phyloP scores from a whole-genome alignment of 2,113 vertebrate genomes.

The Epinephelus fuscoguttatus region DNA sequence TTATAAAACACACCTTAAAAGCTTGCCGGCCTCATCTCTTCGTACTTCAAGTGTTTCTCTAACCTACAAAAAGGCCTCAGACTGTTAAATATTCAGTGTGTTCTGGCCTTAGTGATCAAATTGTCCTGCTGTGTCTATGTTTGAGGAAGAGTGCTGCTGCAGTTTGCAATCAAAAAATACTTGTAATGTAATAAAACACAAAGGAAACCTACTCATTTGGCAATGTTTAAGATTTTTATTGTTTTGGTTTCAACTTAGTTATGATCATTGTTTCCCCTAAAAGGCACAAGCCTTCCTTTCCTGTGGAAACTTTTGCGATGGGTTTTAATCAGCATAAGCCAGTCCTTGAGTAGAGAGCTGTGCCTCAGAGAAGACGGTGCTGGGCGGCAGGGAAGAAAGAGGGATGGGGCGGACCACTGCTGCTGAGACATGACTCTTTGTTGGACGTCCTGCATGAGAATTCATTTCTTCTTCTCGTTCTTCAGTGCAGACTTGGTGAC shows the following conservation, averaged over 20 bases:
- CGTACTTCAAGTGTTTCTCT: neutral
- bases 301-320: conserved; percentile 88
- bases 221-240: conserved; percentile 74
- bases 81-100: neutral
- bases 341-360: conserved; percentile 86
- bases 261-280: conserved; percentile 59
- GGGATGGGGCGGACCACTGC: conserved; percentile 48
- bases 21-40: neutral
- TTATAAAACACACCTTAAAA: neutral
- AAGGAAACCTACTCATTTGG: conserved; percentile 53
- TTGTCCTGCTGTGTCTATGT: neutral
- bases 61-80: neutral
- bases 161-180: neutral
- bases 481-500: conserved; percentile 86
- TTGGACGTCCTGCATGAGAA: conserved; percentile 54
- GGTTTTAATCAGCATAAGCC: conserved; percentile 87
- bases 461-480: conserved; percentile 85
- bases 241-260: conserved; percentile 64
- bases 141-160: neutral
- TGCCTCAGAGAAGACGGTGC: conserved; percentile 73
- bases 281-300: conserved; percentile 80
- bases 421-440: conserved; percentile 50
- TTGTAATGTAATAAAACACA: conserved; percentile 20
- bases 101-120: neutral
- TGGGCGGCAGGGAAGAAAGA: conserved; percentile 41